Evolutionary conservation across 2,888 invertebrate species (phyloP).

Genomic region (Platycheirus albimanus): DNA sequence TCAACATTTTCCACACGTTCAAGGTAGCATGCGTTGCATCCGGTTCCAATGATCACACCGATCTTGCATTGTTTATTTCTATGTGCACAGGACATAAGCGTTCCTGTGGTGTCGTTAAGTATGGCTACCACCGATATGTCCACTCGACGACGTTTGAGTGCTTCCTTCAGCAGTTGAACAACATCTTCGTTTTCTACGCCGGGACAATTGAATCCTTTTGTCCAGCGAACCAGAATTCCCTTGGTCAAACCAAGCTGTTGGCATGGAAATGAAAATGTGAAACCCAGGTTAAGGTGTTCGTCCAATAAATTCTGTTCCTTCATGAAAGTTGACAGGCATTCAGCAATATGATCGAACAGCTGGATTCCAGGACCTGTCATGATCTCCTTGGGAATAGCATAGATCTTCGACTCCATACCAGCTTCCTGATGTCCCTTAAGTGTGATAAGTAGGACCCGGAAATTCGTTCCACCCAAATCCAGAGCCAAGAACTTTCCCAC

Average conservation of each 20-base stretch:
- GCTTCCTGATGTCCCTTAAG: slow-evolving; percentile 90
- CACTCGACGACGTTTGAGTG: slow-evolving; percentile 91
- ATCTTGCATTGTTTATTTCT: slow-evolving; percentile 90
- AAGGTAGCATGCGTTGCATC: slow-evolving; percentile 97
- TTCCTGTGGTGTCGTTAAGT: slow-evolving; percentile 97
- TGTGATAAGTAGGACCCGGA: slow-evolving; percentile 95
- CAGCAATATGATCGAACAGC: slow-evolving; percentile 97
- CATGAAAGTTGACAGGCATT: slow-evolving; percentile 95
- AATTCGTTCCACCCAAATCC: slow-evolving; percentile 99
- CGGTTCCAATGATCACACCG: slow-evolving; percentile 91
- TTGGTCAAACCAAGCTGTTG: slow-evolving; percentile 92
- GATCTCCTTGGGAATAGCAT: slow-evolving; percentile 94
- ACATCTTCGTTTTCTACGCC: slow-evolving; percentile 96
- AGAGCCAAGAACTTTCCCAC: slow-evolving; percentile 96
- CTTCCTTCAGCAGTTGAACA: slow-evolving; percentile 92
- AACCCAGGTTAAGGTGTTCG: slow-evolving; percentile 93
- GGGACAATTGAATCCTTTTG: slow-evolving; percentile 96
- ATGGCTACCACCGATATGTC: slow-evolving; percentile 93
- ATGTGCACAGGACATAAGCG: slow-evolving; percentile 96
- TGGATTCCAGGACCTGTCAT: slow-evolving; percentile 95
- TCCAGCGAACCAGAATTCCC: slow-evolving; percentile 94
- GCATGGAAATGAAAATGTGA: slow-evolving; percentile 98
- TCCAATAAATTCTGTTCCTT: slow-evolving; percentile 89
- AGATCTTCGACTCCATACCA: slow-evolving; percentile 97
- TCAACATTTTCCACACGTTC: slow-evolving; percentile 93